Base-by-base conservation (phyloP, 2,888 invertebrate genomes). In the Lepeophtheirus nordmannii region DNA sequence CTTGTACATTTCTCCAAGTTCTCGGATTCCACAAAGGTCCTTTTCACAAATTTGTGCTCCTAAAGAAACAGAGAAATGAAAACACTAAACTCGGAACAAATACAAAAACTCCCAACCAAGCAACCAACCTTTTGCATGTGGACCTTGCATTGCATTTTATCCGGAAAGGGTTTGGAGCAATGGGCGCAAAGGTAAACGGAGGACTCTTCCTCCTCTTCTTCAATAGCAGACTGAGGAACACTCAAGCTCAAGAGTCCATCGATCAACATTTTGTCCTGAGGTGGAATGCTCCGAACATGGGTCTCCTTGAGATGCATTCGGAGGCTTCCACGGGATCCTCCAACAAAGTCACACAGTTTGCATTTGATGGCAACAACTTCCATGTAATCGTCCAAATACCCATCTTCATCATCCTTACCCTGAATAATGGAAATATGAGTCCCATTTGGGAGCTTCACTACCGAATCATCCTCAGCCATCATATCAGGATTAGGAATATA, bases 51-150 rank as follows among this genome's bases (percentile, higher is more conserved):
- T 30, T 10, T 57, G 23, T 57, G 57, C 20, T 22, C 57, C 57
- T 57, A n/a, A 23, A 57, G 1, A 11, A 8, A 57, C n/a, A 14
- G 10, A 57, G 7, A 30, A 7, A 30, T 7, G 30, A 5, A 30
- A 7, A 7, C 7, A 30, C 7, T 30, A 10, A n/a, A 14, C 7
- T 11, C 5, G 11, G 5, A 57, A n/a, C 10, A 11, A 10, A 20
- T 2, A 57, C 1, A 57, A 20, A 10, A 22, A 10, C 22, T 8
- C 8, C 56, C 10, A 17, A 9, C 10, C n/a, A 20, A 11, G 23
- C 8, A 57, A 57, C 9, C 23, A 22, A 22, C 60, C 60, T 60
- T 23, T 60, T 23, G 38, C 60, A 60, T 60, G 37, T 60, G 60
- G 1, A 23, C 23, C 14, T 60, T 60, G 37, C 60, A 60, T 46